Base-by-base conservation (phyloP, 2,888 invertebrate species). In the Drosophila anomalata region DNA sequence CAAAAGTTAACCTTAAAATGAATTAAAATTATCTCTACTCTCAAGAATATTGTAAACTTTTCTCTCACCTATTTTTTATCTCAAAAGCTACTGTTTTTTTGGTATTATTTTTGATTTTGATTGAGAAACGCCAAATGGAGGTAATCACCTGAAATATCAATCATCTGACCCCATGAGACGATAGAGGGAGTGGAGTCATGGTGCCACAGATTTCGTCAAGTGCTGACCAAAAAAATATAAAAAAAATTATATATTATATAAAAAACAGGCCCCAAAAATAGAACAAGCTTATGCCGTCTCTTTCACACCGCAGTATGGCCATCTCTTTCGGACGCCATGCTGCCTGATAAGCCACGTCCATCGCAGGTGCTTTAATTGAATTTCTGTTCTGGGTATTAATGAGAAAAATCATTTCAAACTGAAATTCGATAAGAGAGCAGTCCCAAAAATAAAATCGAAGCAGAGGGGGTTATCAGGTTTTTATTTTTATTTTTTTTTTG, bases 131-230 rank as follows among this genome's bases (percentile, higher is more conserved):
- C 68, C 62, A 68, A 56, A 52, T 42, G 41, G 24, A 52, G 47
- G 57, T 59, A 72, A 73, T 66, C 66, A 59, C 67, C 57, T 47
- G 20, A 52, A 51, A 52, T 73, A 72, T 73, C 73, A 72, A 79
- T 71, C 73, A 71, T 71, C 71, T 71, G 71, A 51, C 69, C 69
- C 24, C 53, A 53, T 46, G 60, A 46, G 41, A 22, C 31, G 68
- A 58, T 68, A 67, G 51, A 59, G 47, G 22, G 50, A 14, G 46
- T 11, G 22, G 50, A 14, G 46, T 14, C 29, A 42, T 48, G 63
- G 58, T 51, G 67, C 58, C 46, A 52, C 31, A 52, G 46, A 47
- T 56, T 66, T 56, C 66, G 65, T 54, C 47, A 41, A 42, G 41
- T 42, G 41, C 3, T 42, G 20, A 20, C 41, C 20, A 20, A 42